Base-by-base conservation (phyloP, 2,888 invertebrate species). In the Blomia tropicalis region DNA sequence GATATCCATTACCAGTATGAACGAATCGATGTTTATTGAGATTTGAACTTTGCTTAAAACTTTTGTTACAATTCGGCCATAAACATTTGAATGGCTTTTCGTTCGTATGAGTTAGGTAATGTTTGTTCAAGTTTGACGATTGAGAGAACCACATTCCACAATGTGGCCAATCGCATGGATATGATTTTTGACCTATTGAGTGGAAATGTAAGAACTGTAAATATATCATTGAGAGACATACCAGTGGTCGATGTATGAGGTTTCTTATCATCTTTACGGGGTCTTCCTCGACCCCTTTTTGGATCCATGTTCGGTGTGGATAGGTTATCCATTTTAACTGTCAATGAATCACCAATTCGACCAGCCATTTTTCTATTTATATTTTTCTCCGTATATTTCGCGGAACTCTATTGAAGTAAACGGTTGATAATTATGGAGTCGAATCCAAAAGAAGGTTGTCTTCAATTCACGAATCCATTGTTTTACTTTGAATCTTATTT, bases 61-160 rank as follows among this genome's bases (percentile, higher is more conserved):
- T 19, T 19, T 62, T 62, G 41, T 62, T 58, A 43, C 62, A 62
- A 44, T 62, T 56, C 7, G 62, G 62, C 62, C 62, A 62, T 27
- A 43, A 25, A 36, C 62, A 62, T 47, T 58, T 58, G 25, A 62
- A 62, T 32, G 62, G 62, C 19, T 58, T 25, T 43, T 62, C 62
- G 31, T 62, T 62, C 3, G 62, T 62, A 23, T 62, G 62, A 5
- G 62, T 62, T 43, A 62, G 43, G 25, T 62, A 62, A 44, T 62
- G 62, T 58, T 62, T 62, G 36, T 62, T 62, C 23, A 62, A 56
- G 41, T 62, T 62, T 19, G 56, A 56, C n/a, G 62, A 62, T 41
- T 62, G 62, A 19, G 90, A 90, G 71, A 91, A 91, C 0, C 85
- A 85, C 73, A 90, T 90, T 0, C 86, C 86, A 71, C 90, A 90